Evolutionary conservation across 2,797 vertebrate genomes (phyloP), one percentile per base, ranked within the genome.

Genomic region (Aulostomus chinensis): DNA sequence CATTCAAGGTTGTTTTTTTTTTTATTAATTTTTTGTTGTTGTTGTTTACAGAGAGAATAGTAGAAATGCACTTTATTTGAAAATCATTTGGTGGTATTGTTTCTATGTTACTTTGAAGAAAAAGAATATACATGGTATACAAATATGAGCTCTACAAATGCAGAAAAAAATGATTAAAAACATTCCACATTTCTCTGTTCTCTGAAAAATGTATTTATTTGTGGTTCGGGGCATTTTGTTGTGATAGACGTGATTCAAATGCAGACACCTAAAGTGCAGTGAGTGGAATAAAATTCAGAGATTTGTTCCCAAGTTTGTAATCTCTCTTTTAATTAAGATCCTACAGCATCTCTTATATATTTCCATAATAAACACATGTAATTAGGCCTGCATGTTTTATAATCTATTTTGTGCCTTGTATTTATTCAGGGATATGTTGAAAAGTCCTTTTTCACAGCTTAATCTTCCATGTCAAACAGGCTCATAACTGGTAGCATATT

Each of bases 51-150:
- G 61, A 61, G 57, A 67, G 49, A 81, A 79, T 84, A 68, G 76
- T 75, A 64, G 56, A 81, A 79, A 89, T 86, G 91, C 90, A 92
- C 91, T 93, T 92, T 93, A 91, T 89, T 89, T 86, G 40, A 46
- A 78, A 28, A 47, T 67, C 1, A 71, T 79, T 80, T 76, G 39
- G 51, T 81, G 56, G 47, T 75, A 69, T 63, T 75, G 53, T 84
- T 78, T 85, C 58, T 84, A 74, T 76, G 58, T 82, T 80, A 59
- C 45, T 40, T 66, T 62, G 39, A 47, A 56, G 31, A 31, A 35
- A 53, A 81, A n/a, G n/a, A n/a, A n/a, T n/a, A n/a, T n/a, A n/a
- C n/a, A n/a, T n/a, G n/a, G n/a, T n/a, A 69, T 49, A 78, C 32
- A 67, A 31, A 60, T 54, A 74, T 66, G 28, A 46, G 76, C 67